These are phyloP conservation scores for Leucophenga montana DNA, from an alignment of 2,888 invertebrate species.

Conservation along the genomic window DNA sequence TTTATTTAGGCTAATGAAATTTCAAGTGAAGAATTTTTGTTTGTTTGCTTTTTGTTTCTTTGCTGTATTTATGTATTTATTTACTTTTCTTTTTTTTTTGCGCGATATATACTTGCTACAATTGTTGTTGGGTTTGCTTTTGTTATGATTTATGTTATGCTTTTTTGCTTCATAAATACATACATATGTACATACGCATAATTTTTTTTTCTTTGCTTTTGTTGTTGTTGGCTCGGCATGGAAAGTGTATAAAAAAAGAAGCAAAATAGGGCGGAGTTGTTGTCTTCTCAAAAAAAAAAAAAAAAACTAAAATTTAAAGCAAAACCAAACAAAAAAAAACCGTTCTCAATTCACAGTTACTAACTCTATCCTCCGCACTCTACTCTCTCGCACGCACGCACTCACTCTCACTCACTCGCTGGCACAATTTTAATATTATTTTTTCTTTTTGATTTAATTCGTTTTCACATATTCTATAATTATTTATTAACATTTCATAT, in stretches of 20 bases:
- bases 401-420: too few species aligned
- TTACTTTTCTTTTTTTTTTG: too few species aligned
- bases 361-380: too few species aligned
- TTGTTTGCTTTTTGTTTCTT: background rate
- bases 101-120: too few species aligned
- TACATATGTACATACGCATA: too few species aligned
- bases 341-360: background rate
- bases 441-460: background rate
- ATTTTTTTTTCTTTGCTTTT: slow-evolving; percentile 7
- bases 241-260: too few species aligned
- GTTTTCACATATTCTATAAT: too few species aligned
- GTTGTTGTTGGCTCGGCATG: slow-evolving; percentile 27
- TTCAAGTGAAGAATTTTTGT: background rate
- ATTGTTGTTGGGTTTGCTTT: too few species aligned
- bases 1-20: slow-evolving; percentile 7
- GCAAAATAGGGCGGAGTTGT: slow-evolving; percentile 54
- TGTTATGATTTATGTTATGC: background rate
- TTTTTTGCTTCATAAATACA: too few species aligned
- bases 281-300: background rate
- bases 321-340: background rate
- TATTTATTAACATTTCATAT: background rate
- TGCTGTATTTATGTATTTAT: background rate
- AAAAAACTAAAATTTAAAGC: background rate
- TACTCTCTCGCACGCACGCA: too few species aligned
- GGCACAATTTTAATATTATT: background rate